These are phyloP conservation scores for Trichomycterus rosablanca DNA, from an alignment of 2,113 vertebrate genomes.

Conservation along the genomic window DNA sequence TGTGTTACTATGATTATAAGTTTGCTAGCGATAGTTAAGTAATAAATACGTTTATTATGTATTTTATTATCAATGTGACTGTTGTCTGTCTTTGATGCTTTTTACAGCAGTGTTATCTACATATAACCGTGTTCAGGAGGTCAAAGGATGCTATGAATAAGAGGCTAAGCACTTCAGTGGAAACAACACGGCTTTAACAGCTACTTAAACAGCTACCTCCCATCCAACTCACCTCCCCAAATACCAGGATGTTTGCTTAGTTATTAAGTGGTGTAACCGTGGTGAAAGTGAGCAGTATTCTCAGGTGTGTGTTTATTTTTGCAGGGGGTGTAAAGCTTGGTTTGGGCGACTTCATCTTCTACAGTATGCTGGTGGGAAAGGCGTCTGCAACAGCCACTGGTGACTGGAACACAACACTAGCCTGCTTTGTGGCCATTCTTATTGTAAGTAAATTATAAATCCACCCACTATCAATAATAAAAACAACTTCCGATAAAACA, in stretches of 20 bases:
- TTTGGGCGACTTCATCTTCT: constrained; percentile 98
- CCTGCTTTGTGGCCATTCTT: constrained; percentile 97
- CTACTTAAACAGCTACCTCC: background rate
- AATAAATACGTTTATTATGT: too few relatives aligned
- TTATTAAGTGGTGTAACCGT: background rate
- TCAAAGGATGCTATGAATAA: background rate
- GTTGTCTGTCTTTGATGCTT: too few relatives aligned
- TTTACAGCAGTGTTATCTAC: too few relatives aligned
- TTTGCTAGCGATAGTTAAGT: too few relatives aligned
- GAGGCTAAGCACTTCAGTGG: background rate
- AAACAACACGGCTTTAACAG: constrained; percentile 17
- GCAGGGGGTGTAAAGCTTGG: constrained; percentile 95
- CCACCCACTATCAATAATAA: too few relatives aligned
- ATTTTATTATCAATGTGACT: too few relatives aligned
- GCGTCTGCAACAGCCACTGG: constrained; percentile 95
- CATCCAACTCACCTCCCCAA: background rate
- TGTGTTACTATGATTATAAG: too few relatives aligned
- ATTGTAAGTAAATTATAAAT: constrained; percentile 81
- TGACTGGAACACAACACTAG: constrained; percentile 98
- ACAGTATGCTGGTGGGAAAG: constrained; percentile 97
- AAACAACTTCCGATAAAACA: too few relatives aligned
- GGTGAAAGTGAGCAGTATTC: background rate
- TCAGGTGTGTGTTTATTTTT: constrained; percentile 45
- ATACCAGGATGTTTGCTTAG: constrained; percentile 1
- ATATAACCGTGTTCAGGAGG: too few relatives aligned